phyloP scores from a whole-genome alignment of 1,140 invertebrate species.

The Streblospio benedicti region DNA sequence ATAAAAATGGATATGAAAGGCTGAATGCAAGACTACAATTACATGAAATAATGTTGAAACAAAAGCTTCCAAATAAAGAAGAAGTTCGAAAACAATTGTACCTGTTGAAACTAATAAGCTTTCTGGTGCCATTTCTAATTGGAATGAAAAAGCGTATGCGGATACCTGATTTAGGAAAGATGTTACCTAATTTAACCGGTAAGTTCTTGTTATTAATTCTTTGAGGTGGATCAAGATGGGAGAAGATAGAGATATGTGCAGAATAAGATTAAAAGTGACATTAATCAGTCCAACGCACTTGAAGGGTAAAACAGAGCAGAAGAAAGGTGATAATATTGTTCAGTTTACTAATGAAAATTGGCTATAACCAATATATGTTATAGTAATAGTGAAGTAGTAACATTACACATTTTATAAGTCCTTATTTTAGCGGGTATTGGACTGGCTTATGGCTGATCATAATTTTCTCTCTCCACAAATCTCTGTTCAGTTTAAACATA shows the following conservation, averaged over 20 bases:
- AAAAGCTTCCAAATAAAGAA: conserved; percentile 30
- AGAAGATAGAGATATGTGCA: no score
- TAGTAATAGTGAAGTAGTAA: no score
- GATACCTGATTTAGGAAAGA: conserved; percentile 38
- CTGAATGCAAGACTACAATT: conserved; percentile 40
- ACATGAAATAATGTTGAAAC: conserved; percentile 26
- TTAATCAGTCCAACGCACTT: no score
- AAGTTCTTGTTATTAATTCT: neutral
- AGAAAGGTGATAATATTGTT: neutral
- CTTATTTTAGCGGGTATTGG: no score
- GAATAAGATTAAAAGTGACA: no score
- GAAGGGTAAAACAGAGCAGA: no score
- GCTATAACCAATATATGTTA: no score
- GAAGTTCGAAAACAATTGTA: conserved; percentile 35
- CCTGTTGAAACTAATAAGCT: conserved; percentile 40
- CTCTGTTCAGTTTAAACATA: no score
- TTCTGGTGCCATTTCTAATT: conserved; percentile 41
- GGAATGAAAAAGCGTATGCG: conserved; percentile 45
- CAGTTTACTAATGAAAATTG: neutral
- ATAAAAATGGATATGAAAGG: conserved; percentile 37
- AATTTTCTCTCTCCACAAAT: no score
- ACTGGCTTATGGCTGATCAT: no score
- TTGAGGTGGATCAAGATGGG: no score
- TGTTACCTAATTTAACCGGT: conserved; percentile 39
- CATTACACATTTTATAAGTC: no score